Evolutionary conservation across 2,888 invertebrate species (phyloP), one percentile per base, ranked within the genome.

Genomic region (Sthenelais limicola): DNA sequence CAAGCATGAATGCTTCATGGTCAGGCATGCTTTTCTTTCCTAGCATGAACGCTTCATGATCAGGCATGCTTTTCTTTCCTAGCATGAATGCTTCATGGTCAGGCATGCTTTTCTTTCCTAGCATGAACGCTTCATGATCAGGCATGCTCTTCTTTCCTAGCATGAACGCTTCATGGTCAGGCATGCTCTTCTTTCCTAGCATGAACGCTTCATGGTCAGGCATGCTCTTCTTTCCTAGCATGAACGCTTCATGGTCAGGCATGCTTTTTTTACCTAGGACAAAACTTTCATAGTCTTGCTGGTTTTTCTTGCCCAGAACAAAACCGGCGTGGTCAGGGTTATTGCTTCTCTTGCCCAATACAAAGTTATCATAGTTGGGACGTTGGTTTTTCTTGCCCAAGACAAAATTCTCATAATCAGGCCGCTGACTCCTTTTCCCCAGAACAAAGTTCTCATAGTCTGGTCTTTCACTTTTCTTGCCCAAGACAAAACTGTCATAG

Each of bases 301-400:
- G n/a, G 32, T 68, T 24, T 33, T 68, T 68, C 51, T 68, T 68
- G 26, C 68, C 68, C 68, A 68, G 5, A 24, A 68, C 28, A 33
- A 68, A 68, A n/a, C 3, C 18, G 1, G 3, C 3, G 51, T 68
- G 48, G n/a, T 68, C 49, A 33, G 68, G 68, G 49, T 18, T 26
- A 12, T 21, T 32, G n/a, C n/a, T n/a, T 26, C 51, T 15, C 68
- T 68, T 68, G 7, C 68, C 68, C 5, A 51, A 5, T 2, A 68
- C 18, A 32, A 68, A 68, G 38, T 3, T 15, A 7, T 9, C 68
- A 32, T 68, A 51, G 47, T 48, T 32, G 5, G 49, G 51, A 4
- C 3, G 3, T n/a, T n/a, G n/a, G 24, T 68, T 30, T 9, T 32
- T 26, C 33, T 68, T 68, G 4, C 68, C 68, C 33, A 68, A 18